A percentile compares a stretch with the other conserved stretches of the same genome.
These are phyloP conservation scores for Oxyura jamaicensis DNA, from an alignment of 2,113 vertebrate species.

Conservation along the genomic window DNA sequence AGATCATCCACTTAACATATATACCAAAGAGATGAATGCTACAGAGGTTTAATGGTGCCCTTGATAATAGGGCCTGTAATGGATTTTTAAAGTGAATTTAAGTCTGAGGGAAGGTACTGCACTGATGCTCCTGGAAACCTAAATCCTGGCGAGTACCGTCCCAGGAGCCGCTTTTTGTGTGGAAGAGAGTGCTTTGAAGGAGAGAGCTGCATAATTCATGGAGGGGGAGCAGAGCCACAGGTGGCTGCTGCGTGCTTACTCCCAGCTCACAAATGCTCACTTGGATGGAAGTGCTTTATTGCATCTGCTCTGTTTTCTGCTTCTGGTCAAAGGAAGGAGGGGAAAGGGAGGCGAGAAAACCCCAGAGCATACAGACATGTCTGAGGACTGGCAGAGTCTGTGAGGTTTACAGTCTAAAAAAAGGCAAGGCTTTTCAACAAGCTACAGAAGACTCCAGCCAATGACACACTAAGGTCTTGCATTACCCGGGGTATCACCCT, in stretches of 20 bases:
- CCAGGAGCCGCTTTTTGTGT: neutral
- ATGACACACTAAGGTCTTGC: neutral
- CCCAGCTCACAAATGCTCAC: neutral
- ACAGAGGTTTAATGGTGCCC: neutral
- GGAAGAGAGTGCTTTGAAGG: neutral
- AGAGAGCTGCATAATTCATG: neutral
- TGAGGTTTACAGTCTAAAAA: neutral
- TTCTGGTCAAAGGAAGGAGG: neutral
- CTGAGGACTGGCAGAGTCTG: neutral
- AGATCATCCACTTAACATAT: neutral
- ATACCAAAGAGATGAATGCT: neutral
- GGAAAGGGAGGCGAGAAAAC: neutral
- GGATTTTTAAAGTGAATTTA: conserved; percentile 50
- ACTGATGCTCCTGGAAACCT: neutral
- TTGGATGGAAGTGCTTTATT: neutral
- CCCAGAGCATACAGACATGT: neutral
- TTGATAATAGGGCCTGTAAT: conserved; percentile 10
- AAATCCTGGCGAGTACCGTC: neutral
- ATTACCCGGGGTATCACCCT: neutral
- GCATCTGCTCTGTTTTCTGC: neutral
- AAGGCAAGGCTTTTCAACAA: neutral
- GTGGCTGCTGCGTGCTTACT: neutral
- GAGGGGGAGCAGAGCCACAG: neutral
- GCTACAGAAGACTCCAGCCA: neutral
- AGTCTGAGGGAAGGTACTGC: conserved; percentile 11